phyloP scores from a whole-genome alignment of 2,113 vertebrate genomes.

The Thalassoma bifasciatum region DNA sequence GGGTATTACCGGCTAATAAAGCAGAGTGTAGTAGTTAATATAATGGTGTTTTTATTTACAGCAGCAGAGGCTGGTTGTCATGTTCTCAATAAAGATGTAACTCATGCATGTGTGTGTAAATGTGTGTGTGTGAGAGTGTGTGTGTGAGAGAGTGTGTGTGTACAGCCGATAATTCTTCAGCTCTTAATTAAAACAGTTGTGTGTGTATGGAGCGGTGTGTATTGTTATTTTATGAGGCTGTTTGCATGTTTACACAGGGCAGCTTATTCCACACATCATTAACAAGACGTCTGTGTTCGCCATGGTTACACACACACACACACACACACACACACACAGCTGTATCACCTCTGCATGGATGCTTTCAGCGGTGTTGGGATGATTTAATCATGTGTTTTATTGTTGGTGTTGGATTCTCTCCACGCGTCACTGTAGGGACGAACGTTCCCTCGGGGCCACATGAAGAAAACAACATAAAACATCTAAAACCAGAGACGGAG shows the following conservation, averaged over 20 bases:
- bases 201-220: no score
- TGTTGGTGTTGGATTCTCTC: no score
- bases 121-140: slow-evolving; percentile 11
- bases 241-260: not conserved
- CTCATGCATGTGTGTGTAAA: not conserved
- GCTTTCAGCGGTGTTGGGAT: no score
- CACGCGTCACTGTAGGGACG: no score
- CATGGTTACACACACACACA: not conserved
- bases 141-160: not conserved
- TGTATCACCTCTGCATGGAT: no score
- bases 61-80: not conserved
- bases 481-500: no score
- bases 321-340: not conserved
- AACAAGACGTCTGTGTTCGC: not conserved
- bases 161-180: not conserved
- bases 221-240: not conserved
- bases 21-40: not conserved
- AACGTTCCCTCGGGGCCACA: no score
- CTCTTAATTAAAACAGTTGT: slow-evolving; percentile 24
- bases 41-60: slow-evolving; percentile 27
- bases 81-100: slow-evolving; percentile 10
- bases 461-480: no score
- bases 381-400: no score
- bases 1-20: not conserved
- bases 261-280: slow-evolving; percentile 1